Base-by-base conservation (phyloP, 2,797 vertebrate species). In the Bufotes viridis region DNA sequence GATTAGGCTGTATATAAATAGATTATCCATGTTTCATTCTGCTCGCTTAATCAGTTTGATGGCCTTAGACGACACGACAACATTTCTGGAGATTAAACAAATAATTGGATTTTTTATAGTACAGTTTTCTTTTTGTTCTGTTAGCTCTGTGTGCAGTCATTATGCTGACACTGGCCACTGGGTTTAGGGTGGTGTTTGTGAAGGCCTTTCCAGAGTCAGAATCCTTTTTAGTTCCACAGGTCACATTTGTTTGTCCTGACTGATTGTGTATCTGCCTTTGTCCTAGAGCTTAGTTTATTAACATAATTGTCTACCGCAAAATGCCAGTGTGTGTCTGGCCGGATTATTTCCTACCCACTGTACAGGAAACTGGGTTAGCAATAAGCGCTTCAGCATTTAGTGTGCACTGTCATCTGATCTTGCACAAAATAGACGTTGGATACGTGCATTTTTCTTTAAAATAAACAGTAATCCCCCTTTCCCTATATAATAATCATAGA, bases 221-320 rank as follows among this genome's bases (percentile, higher is more conserved):
- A 55, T 74, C 60, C 20, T 83, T 84, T 89, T 87, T 79, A 29
- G 17, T 58, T 82, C 60, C 70, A 78, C n/a, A 53, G 67, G 69
- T 86, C 67, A 86, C 60, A 80, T 79, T 84, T 80, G 86, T 79
- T 22, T 84, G 53, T 78, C 63, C 85, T 81, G 80, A 84, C 85
- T 24, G 69, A 74, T 80, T 84, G 74, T 89, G 12, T 69, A 75
- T 89, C 88, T 70, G n/a, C 51, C 81, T 87, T 89, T 89, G 85
- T 89, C 78, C 81, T 63, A 34, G 75, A 78, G 88, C 83, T 89
- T 89, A 89, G 84, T 70, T 86, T 78, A 89, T 89, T 87, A 84
- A 76, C 20, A 74, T 79, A 79, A 89, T 89, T 87, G 88, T 89
- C 84, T 89, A 55, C 57, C 51, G 60, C 55, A 74, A 80, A 89